phyloP scores from a whole-genome alignment of 1,140 invertebrate species.

The Drosophila albomicans region DNA sequence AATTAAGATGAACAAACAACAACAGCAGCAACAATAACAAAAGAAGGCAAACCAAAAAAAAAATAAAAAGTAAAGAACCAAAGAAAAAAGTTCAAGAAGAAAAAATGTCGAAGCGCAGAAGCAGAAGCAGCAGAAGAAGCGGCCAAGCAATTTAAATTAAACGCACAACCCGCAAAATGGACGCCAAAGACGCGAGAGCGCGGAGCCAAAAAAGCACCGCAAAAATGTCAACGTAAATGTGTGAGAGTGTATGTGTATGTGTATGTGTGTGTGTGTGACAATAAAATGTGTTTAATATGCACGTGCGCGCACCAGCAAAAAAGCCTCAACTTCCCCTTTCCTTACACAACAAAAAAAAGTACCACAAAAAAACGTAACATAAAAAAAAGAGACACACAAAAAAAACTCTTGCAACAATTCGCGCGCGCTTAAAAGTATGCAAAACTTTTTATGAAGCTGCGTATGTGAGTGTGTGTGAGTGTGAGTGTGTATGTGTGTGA shows the following conservation, averaged over 20 bases:
- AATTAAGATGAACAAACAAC: slow-evolving; percentile 24
- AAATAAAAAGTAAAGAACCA: background rate
- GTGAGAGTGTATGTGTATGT: slow-evolving; percentile 30
- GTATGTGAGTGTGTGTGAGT: slow-evolving; percentile 25
- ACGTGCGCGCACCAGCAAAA: slow-evolving; percentile 58
- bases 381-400: slow-evolving; percentile 8
- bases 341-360: background rate
- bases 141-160: slow-evolving; percentile 79
- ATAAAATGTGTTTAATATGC: slow-evolving; percentile 77
- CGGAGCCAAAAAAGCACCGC: slow-evolving; percentile 27
- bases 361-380: slow-evolving; percentile 39
- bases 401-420: slow-evolving; percentile 55
- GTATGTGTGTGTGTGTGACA: slow-evolving; percentile 56
- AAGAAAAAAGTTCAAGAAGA: background rate
- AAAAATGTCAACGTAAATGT: slow-evolving; percentile 55
- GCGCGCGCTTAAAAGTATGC: slow-evolving; percentile 53
- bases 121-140: slow-evolving; percentile 14
- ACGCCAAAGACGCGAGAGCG: slow-evolving; percentile 19
- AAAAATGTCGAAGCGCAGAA: background rate
- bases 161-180: slow-evolving; percentile 60
- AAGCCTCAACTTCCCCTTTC: background rate
- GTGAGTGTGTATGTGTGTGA: slow-evolving; percentile 13
- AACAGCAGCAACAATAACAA: slow-evolving; percentile 18
- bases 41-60: background rate
- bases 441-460: slow-evolving; percentile 52